A percentile compares a stretch with the other conserved stretches of the same genome.
phyloP scores from a whole-genome alignment of 2,797 vertebrate genomes.

The Channa striata region DNA sequence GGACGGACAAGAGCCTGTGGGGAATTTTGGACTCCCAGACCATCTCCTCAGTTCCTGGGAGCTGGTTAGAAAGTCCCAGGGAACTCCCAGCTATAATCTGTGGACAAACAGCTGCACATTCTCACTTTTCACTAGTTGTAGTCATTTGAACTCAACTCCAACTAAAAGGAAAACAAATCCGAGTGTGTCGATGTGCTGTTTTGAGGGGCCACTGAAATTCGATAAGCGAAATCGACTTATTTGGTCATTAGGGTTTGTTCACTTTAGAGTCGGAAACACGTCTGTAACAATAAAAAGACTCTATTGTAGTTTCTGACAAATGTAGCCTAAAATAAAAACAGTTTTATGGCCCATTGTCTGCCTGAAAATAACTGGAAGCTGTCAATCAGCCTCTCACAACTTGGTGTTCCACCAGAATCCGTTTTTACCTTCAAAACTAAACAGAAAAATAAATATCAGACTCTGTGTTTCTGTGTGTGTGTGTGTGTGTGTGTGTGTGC shows the following conservation, averaged over 20 bases:
- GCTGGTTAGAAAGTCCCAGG: constrained; percentile 61
- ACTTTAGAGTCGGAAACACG: not conserved
- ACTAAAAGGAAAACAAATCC: not conserved
- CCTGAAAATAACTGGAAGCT: constrained; percentile 23
- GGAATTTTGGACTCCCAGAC: constrained; percentile 66
- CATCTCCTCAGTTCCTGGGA: constrained; percentile 65
- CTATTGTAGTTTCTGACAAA: not conserved
- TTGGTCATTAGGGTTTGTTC: not conserved
- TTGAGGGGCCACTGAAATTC: not conserved
- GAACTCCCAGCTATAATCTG: constrained; percentile 72
- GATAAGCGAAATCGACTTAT: no score
- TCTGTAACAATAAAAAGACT: not conserved
- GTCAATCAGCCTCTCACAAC: constrained; percentile 50
- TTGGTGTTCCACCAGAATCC: constrained; percentile 46
- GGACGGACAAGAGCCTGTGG: constrained; percentile 56
- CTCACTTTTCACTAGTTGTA: constrained; percentile 66
- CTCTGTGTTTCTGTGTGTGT: constrained; percentile 42
- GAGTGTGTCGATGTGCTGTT: not conserved
- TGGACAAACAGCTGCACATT: constrained; percentile 73
- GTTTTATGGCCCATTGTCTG: constrained; percentile 27
- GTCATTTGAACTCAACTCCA: constrained; percentile 56
- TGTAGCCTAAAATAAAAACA: not conserved
- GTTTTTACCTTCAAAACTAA: constrained; percentile 40
- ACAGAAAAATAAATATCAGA: constrained; percentile 66
- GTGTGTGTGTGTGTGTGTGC: constrained; percentile 48